Base-by-base conservation (phyloP, 64 coral and sea anemone genomes). In the Montipora sp. region DNA sequence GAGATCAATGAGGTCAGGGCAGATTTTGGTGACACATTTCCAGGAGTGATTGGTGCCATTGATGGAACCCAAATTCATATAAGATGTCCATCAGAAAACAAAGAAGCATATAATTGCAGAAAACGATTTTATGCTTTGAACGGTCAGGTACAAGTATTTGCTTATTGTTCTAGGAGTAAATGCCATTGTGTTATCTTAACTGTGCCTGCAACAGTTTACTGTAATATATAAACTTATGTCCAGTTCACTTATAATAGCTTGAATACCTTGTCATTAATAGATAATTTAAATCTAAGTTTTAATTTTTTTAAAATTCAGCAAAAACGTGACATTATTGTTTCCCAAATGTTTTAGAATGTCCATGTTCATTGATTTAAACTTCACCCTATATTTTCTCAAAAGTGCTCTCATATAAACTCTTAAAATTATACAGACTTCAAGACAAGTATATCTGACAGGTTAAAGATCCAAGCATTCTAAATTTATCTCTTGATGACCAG, bases 91-190 rank as follows among this genome's bases (percentile, higher is more conserved):
- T 77, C 67, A 91, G 59, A 80, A 81, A 72, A 91, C 50, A 77
- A 77, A 71, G 77, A 91, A 48, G 89, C 77, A 47, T 91, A 91
- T 81, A 91, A 81, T 68, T 81, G 80, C 79, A 81, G 89, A 81
- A 83, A 91, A 83, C 72, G 71, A 91, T 72, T 83, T 48, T 49
- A 91, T 48, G 66, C 89, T 47, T 66, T 82, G 78, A 91, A 91
- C 80, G 78, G 83, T 18, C 78, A 82, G 66, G 59, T 82, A 71
- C 53, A 57, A 57, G 53, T 57, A 57, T 57, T 57, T 57, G 53
- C 0, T 57, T 8, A 57, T 3, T 57, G 10, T 57, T 57, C 5
- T 57, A 57, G 53, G 53, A 57, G 53, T 4, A 57, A 57, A 57
- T 57, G 53, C 53, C 53, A 11, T 57, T 11, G 53, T 57, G 0